Evolutionary conservation across 2,113 vertebrate species (phyloP).

Genomic region (Toxotes jaculatrix): DNA sequence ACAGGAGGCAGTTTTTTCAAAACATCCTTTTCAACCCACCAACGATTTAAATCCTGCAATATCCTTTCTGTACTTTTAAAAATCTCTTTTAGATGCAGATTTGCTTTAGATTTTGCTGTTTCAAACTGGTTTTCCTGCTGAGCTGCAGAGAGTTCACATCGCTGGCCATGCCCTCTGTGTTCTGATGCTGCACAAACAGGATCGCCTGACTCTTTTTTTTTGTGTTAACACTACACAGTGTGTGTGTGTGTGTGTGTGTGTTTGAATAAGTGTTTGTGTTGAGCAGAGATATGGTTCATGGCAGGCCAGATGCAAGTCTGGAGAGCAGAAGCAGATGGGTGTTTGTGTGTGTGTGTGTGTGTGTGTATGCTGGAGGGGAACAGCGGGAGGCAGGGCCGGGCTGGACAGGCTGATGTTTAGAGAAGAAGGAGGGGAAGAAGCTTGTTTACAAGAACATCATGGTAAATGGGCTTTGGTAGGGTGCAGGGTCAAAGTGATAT

Average conservation of each 20-base stretch:
- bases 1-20: slow-evolving; percentile 13
- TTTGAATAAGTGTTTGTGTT: slow-evolving; percentile 20
- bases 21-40: slow-evolving; percentile 41
- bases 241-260: slow-evolving; percentile 9
- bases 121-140: slow-evolving; percentile 51
- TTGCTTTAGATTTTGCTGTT: slow-evolving; percentile 47
- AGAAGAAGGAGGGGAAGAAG: slow-evolving; percentile 54
- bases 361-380: slow-evolving; percentile 46
- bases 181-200: slow-evolving; percentile 42
- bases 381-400: slow-evolving; percentile 44
- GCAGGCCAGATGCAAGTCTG: slow-evolving; percentile 69
- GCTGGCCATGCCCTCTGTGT: slow-evolving; percentile 41
- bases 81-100: slow-evolving; percentile 36
- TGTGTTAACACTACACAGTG: slow-evolving; percentile 25
- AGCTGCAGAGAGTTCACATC: slow-evolving; percentile 50
- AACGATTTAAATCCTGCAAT: slow-evolving; percentile 24
- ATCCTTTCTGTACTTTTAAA: slow-evolving; percentile 20
- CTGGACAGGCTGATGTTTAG: slow-evolving; percentile 72
- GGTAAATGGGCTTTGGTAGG: slow-evolving; percentile 46
- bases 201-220: neutral
- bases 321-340: slow-evolving; percentile 75
- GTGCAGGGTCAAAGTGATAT: slow-evolving; percentile 57
- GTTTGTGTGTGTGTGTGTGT: slow-evolving; percentile 48
- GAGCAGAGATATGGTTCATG: slow-evolving; percentile 65
- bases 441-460: slow-evolving; percentile 62